Conservation (phyloP, 2,888 invertebrate species). For the Ectobius pallidus region DNA sequence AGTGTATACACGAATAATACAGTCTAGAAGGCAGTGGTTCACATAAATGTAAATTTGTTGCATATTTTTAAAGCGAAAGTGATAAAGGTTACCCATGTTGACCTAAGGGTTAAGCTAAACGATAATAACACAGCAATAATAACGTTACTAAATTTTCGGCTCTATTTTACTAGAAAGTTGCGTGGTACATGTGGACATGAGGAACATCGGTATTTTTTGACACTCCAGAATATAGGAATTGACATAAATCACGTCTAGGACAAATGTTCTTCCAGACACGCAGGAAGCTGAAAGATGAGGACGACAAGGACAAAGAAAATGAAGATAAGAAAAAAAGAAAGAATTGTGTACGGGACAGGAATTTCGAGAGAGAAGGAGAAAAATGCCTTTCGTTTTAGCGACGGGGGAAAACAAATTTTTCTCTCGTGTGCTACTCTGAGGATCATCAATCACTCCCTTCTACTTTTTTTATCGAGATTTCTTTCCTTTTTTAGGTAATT, state of each 20-base stretch:
- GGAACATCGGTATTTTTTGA: background rate
- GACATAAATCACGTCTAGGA: conserved; percentile 32
- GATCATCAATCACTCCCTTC: conserved; percentile 37
- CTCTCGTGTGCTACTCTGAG: conserved; percentile 31
- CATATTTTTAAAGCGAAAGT: too few species aligned
- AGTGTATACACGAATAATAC: too few species aligned
- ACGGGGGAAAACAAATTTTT: conserved; percentile 41
- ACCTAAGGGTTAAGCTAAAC: too few species aligned
- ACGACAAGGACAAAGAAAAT: conserved; percentile 9
- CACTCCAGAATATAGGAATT: conserved; percentile 23
- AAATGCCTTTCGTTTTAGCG: conserved; percentile 18
- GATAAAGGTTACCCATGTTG: too few species aligned
- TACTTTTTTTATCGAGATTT: conserved; percentile 39
- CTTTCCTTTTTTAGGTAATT: conserved; percentile 27
- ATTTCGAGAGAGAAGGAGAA: conserved; percentile 25
- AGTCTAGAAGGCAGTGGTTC: too few species aligned
- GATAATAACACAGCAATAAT: too few species aligned
- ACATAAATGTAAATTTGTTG: too few species aligned
- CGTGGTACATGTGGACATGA: background rate
- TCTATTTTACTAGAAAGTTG: too few species aligned
- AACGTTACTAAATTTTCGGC: too few species aligned
- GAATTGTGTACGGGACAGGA: conserved; percentile 25
- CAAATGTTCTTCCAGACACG: conserved; percentile 22
- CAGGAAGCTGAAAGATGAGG: background rate
- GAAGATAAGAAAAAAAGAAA: conserved; percentile 5